Evolutionary conservation across 2,797 vertebrate genomes (phyloP), one percentile per base, ranked within the genome.

Genomic region (Pipistrellus nathusii): DNA sequence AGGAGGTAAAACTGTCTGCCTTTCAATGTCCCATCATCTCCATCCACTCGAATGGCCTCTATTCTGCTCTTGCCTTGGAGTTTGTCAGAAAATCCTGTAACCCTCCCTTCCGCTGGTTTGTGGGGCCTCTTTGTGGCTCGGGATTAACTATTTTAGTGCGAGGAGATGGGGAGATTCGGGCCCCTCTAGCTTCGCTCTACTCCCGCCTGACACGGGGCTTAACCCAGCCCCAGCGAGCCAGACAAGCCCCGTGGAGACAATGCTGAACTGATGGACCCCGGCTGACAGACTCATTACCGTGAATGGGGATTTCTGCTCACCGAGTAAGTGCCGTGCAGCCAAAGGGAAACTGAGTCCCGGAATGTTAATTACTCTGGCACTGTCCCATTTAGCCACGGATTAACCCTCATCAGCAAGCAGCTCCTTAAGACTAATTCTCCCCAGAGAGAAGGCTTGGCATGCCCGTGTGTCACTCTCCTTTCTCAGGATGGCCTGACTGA

Each of bases 61-160:
- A 51, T 6, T 71, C 71, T 20, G 0, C 5, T 64, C 48, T 35
- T 20, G 23, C 27, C 76, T 82, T 71, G 82, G 69, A 76, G 85
- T 18, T 3, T 1, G n/a, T 76, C 57, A 35, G 90, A 41, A 80
- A 80, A 77, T 46, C 86, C 46, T 87, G 7, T 17, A 32, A 27
- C 17, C 1, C 57, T 11, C 41, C 32, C 0, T 72, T 59, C 53
- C 55, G 41, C 32, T 25, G 55, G 46, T 8, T 6, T 17, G 48
- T 15, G 23, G 48, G 14, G 8, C 11, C 23, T 13, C 48, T 91
- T 12, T 59, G 72, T 14, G 68, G 27, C 89, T 93, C 94, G 83
- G 92, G 94, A 95, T 94, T 88, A 95, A 88, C 88, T 64, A 35
- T 96, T 97, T 95, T 64, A 89, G 97, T 96, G 93, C 62, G 48